phyloP scores from a whole-genome alignment of 2,888 invertebrate species.

The Drosophila mercatorum region DNA sequence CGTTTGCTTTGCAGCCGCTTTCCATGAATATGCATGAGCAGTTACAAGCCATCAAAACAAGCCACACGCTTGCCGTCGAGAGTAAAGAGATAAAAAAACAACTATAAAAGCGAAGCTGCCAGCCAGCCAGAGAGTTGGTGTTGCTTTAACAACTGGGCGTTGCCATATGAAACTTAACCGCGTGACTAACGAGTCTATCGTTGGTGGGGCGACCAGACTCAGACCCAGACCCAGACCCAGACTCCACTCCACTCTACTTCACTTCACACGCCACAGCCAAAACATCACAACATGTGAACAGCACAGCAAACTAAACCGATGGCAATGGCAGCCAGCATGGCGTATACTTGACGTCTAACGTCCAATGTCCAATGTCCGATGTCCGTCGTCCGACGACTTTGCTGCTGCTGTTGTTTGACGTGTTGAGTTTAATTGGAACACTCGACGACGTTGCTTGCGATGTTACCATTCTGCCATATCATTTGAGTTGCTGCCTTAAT shows the following conservation, averaged over 20 bases:
- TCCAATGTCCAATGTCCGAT: constrained; percentile 13
- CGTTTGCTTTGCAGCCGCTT: constrained; percentile 65
- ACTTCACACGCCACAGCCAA: constrained; percentile 26
- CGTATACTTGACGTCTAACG: constrained; percentile 73
- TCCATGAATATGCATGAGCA: constrained; percentile 76
- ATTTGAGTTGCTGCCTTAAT: constrained; percentile 67
- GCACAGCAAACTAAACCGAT: constrained; percentile 53
- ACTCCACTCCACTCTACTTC: constrained; percentile 13
- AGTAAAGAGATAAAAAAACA: constrained; percentile 1
- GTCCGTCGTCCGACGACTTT: constrained; percentile 13
- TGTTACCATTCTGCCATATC: constrained; percentile 49
- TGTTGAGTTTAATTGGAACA: constrained; percentile 79
- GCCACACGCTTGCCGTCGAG: constrained; percentile 36
- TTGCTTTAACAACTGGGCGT: constrained; percentile 60
- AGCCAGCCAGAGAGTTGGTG: neutral
- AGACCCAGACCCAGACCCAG: no score
- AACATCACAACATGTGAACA: constrained; percentile 40
- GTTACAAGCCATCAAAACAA: constrained; percentile 77
- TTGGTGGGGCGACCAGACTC: constrained; percentile 49
- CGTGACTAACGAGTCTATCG: constrained; percentile 75
- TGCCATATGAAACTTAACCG: constrained; percentile 72
- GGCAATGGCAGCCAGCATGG: constrained; percentile 53
- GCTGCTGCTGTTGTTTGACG: constrained; percentile 72
- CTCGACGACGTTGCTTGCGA: constrained; percentile 58
- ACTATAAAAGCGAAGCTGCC: neutral